Percentiles rank a stretch among this genome's conserved stretches.
These are phyloP conservation scores for Drosophila neonasuta DNA, from an alignment of 2,888 invertebrate genomes.

Conservation along the genomic window DNA sequence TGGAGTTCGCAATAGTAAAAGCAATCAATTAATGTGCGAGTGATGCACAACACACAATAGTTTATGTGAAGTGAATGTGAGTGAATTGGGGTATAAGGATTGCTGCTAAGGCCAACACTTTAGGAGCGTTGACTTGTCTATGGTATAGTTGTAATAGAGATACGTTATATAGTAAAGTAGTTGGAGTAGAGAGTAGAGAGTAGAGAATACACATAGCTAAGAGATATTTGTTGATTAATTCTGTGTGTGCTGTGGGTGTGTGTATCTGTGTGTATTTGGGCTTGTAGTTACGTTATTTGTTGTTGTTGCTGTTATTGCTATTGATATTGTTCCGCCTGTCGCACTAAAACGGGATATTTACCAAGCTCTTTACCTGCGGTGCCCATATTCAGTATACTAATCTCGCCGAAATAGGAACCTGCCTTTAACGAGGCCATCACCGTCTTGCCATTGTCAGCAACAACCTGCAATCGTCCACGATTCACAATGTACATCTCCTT, in stretches of 20 bases:
- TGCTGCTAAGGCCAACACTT: slow-evolving; percentile 19
- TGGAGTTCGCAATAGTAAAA: slow-evolving; percentile 21
- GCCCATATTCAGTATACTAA: slow-evolving; percentile 99
- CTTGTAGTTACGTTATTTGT: slow-evolving; percentile 30
- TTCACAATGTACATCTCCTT: slow-evolving; percentile 99
- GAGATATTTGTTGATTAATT: slow-evolving; percentile 11
- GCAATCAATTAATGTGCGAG: slow-evolving; percentile 40
- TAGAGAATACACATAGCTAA: slow-evolving; percentile 35
- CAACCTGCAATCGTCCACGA: slow-evolving; percentile 96
- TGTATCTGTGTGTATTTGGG: not conserved
- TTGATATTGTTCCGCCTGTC: slow-evolving; percentile 82
- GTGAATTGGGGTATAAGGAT: slow-evolving; percentile 14
- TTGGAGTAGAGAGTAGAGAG: not conserved
- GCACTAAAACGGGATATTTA: slow-evolving; percentile 90
- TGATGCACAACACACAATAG: slow-evolving; percentile 4
- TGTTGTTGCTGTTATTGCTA: slow-evolving; percentile 48
- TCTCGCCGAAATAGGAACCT: slow-evolving; percentile 99
- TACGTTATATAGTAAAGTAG: slow-evolving; percentile 18
- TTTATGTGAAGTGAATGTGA: slow-evolving; percentile 11
- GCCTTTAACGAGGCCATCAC: slow-evolving; percentile 98
- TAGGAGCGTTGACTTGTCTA: slow-evolving; percentile 26
- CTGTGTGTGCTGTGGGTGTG: not conserved
- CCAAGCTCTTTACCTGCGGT: slow-evolving; percentile 99
- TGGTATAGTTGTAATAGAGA: slow-evolving; percentile 7
- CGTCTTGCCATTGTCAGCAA: slow-evolving; percentile 96